These are phyloP conservation scores for Varanus salvator DNA, from an alignment of 2,113 vertebrate genomes.

Conservation along the genomic window DNA sequence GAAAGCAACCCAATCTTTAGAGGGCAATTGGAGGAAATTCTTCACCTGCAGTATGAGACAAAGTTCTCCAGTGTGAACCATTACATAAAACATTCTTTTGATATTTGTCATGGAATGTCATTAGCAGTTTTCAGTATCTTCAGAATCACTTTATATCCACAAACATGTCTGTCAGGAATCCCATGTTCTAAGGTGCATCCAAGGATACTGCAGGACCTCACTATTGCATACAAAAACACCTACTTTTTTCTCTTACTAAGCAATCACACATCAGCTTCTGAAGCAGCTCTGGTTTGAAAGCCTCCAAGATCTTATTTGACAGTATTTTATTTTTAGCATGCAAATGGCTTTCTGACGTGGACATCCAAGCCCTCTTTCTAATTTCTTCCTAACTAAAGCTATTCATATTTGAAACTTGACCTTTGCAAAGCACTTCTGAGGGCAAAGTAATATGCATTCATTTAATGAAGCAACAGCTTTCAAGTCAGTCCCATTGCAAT, in stretches of 20 bases:
- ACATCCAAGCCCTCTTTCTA: background rate
- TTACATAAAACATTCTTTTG: background rate
- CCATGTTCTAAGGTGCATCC: background rate
- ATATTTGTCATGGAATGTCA: background rate
- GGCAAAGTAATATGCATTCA: no score
- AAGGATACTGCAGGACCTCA: no score
- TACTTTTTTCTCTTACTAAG: no score
- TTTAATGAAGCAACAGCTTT: background rate
- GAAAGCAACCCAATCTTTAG: background rate
- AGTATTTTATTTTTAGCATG: no score
- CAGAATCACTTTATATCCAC: background rate
- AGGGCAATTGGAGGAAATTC: background rate
- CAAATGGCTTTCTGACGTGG: no score
- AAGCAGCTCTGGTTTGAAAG: no score
- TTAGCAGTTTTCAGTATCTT: background rate
- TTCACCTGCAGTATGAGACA: background rate
- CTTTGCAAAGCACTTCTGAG: background rate
- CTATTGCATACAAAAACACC: background rate
- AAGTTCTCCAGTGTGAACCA: background rate
- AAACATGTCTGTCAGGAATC: background rate
- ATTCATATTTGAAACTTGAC: background rate
- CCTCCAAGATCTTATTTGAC: no score
- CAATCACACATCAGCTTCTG: no score
- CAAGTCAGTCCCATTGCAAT: background rate
- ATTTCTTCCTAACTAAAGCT: background rate